Evolutionary conservation across 1,140 invertebrate species (phyloP).

Genomic region (Pseudachorutes palmiensis): DNA sequence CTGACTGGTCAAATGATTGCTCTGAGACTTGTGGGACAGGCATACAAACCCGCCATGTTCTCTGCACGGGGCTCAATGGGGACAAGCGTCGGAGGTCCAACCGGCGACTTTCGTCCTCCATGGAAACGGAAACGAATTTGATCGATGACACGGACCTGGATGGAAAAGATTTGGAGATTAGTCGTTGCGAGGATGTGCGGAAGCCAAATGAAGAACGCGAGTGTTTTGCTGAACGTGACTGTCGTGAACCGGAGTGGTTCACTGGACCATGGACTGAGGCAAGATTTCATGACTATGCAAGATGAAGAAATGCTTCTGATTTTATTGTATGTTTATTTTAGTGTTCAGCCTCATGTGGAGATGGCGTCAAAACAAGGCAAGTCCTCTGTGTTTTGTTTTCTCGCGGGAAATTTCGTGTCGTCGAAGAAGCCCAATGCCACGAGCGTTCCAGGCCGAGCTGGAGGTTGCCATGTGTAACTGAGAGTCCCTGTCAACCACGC

Average conservation of each 20-base stretch:
- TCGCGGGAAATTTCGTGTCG: conserved; percentile 40
- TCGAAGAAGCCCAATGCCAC: conserved; percentile 41
- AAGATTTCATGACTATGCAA: conserved; percentile 2
- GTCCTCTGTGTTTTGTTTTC: conserved; percentile 43
- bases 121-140: conserved; percentile 25
- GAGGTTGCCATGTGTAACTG: conserved; percentile 39
- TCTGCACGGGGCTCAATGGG: conserved; percentile 50
- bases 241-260: conserved; percentile 58
- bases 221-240: conserved; percentile 55
- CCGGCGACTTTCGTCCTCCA: neutral
- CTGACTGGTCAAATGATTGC: conserved; percentile 40
- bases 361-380: conserved; percentile 41
- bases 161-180: conserved; percentile 7
- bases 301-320: neutral
- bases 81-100: neutral
- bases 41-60: conserved; percentile 54
- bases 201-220: conserved; percentile 52
- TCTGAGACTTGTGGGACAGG: conserved; percentile 54
- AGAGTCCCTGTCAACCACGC: conserved; percentile 39
- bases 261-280: conserved; percentile 58
- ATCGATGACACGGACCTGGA: conserved; percentile 40
- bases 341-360: conserved; percentile 47
- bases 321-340: conserved; percentile 35
- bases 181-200: conserved; percentile 46
- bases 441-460: conserved; percentile 37